Percentiles rank a stretch among this genome's conserved stretches.
phyloP scores from a whole-genome alignment of 2,797 vertebrate species.

The Falco rusticolus region DNA sequence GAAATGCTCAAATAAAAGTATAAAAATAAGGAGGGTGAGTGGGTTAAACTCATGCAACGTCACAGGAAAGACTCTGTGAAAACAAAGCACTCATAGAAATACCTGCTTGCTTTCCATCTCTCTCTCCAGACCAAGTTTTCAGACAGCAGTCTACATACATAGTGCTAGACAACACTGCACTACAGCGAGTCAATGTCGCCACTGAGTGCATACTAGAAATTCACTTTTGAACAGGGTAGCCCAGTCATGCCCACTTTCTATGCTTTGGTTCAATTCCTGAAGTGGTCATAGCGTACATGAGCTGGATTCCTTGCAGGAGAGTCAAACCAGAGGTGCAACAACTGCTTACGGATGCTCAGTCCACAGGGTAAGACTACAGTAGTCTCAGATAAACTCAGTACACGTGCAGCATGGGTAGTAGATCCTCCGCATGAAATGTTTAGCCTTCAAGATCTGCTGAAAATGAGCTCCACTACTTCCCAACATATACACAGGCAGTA shows the following conservation, averaged over 20 bases:
- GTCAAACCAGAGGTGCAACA: not conserved
- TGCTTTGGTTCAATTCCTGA: not conserved
- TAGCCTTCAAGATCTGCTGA: not conserved
- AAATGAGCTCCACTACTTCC: not conserved
- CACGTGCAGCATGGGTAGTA: fast-evolving
- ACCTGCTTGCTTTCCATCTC: not conserved
- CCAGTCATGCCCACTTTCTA: not conserved
- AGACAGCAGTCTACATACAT: not conserved
- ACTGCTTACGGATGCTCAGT: not conserved
- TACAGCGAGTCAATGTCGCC: not conserved
- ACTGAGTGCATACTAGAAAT: not conserved
- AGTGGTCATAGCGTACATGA: not conserved
- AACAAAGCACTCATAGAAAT: not conserved
- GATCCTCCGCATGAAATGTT: not conserved
- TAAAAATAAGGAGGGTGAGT: not conserved
- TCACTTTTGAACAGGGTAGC: not conserved
- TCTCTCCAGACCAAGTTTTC: not conserved
- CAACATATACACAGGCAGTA: not conserved
- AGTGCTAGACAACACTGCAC: not conserved
- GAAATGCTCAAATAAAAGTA: not conserved
- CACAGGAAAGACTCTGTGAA: not conserved
- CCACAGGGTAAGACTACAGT: not conserved
- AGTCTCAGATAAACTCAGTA: not conserved
- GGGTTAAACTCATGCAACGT: not conserved
- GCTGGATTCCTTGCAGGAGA: not conserved